These are phyloP conservation scores for Drosophila obscura DNA, from an alignment of 1,140 invertebrate species.

Conservation along the genomic window DNA sequence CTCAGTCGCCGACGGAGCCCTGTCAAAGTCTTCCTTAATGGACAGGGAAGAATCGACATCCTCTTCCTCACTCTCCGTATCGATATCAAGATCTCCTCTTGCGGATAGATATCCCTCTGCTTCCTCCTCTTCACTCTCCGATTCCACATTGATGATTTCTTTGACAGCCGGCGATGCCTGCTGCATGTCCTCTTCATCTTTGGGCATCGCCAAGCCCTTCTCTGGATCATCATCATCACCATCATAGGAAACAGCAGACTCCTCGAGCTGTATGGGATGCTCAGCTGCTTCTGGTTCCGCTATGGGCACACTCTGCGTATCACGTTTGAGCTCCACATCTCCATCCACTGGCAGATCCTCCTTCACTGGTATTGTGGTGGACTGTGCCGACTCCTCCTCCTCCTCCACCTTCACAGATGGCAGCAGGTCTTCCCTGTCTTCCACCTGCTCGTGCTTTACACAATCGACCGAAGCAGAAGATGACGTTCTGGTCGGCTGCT, in stretches of 20 bases:
- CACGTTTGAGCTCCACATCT: constrained; percentile 1
- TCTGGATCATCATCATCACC: no score
- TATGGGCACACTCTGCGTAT: constrained; percentile 7
- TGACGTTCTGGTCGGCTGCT: no score
- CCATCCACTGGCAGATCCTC: neutral
- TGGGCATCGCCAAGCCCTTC: no score
- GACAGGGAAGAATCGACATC: constrained; percentile 16
- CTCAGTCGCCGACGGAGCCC: no score
- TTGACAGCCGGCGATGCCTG: neutral
- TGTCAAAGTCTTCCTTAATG: constrained; percentile 2
- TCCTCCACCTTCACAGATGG: constrained; percentile 1
- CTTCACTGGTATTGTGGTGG: neutral
- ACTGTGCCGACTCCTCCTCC: neutral
- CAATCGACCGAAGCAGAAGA: neutral
- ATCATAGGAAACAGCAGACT: no score
- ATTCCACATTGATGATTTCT: neutral
- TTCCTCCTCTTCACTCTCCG: constrained; percentile 1
- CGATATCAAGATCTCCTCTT: constrained; percentile 12
- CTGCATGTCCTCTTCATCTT: neutral
- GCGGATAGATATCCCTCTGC: constrained; percentile 1
- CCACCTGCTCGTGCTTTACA: neutral
- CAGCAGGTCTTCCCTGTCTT: neutral
- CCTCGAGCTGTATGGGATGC: neutral
- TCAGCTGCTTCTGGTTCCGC: constrained; percentile 4
- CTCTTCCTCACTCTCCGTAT: constrained; percentile 10